Evolutionary conservation across 2,888 invertebrate species (phyloP).

Genomic region (Venusia cambrica): DNA sequence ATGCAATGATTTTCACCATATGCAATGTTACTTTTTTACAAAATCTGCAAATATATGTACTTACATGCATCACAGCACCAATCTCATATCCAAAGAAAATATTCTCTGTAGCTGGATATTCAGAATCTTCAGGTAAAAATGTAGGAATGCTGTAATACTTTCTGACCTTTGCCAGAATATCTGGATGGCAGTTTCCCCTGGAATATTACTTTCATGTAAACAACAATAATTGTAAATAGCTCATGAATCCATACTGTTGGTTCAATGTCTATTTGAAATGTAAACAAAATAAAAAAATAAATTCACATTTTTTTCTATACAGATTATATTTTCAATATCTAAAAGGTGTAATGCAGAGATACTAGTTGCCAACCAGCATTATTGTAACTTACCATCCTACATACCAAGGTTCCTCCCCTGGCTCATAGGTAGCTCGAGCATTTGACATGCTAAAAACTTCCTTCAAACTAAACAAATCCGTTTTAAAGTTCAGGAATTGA

Average conservation of each 20-base stretch:
- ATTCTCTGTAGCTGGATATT: constrained; percentile 93
- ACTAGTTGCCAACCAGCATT: too few species aligned
- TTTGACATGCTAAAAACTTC: constrained; percentile 90
- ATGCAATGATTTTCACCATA: too few species aligned
- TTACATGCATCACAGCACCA: constrained; percentile 95
- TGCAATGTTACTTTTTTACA: too few species aligned
- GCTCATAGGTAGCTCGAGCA: constrained; percentile 82
- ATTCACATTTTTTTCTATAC: too few species aligned
- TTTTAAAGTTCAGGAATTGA: constrained; percentile 93
- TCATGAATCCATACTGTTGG: too few species aligned
- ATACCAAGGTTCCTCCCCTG: constrained; percentile 89
- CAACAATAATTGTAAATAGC: too few species aligned
- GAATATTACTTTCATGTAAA: too few species aligned
- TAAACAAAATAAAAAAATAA: too few species aligned
- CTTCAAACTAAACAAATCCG: constrained; percentile 86
- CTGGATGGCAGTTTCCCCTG: constrained; percentile 94
- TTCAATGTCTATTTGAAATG: too few species aligned
- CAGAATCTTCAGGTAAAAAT: constrained; percentile 94
- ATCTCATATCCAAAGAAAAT: constrained; percentile 95
- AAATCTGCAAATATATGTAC: too few species aligned
- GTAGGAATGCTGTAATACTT: constrained; percentile 90
- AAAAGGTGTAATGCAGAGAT: too few species aligned
- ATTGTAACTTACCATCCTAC: constrained; percentile 88
- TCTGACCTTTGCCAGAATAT: constrained; percentile 86
- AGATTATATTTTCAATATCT: too few species aligned